phyloP scores from a whole-genome alignment of 2,888 invertebrate genomes.

The Taphrorychus bicolor region DNA sequence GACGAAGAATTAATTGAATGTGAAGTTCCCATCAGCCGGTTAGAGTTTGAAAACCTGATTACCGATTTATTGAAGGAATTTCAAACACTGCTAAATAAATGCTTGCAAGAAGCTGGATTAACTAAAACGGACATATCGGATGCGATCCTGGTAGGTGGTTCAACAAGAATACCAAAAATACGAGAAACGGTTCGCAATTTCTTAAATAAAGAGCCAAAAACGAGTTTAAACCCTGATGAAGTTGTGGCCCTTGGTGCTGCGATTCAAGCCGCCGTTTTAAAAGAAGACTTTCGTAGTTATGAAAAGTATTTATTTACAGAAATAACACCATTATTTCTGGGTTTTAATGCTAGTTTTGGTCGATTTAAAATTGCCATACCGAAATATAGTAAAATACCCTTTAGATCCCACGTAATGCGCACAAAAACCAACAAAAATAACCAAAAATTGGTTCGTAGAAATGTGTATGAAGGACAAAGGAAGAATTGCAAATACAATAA shows the following conservation, averaged over 20 bases:
- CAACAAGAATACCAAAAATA: conserved; percentile 48
- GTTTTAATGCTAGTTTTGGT: conserved; percentile 30
- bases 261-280: conserved; percentile 43
- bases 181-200: conserved; percentile 38
- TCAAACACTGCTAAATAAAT: conserved; percentile 39
- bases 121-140: conserved; percentile 44
- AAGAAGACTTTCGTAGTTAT: conserved; percentile 9
- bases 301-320: conserved; percentile 41
- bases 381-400: conserved; percentile 41
- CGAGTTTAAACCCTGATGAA: conserved; percentile 45
- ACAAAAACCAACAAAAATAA: conserved; percentile 13
- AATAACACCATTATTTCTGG: conserved; percentile 45
- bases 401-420: not conserved
- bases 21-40: conserved; percentile 35
- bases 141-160: conserved; percentile 48
- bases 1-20: conserved; percentile 42
- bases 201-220: too few relatives aligned
- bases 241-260: conserved; percentile 47
- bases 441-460: conserved; percentile 15
- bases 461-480: conserved; percentile 44
- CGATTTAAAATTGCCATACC: conserved; percentile 40
- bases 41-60: conserved; percentile 44
- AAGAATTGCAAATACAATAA: conserved; percentile 41
- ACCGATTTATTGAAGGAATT: conserved; percentile 41
- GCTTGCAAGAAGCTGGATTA: conserved; percentile 41